These are phyloP conservation scores for Pan troglodytes DNA, from an alignment of 2,113 vertebrate genomes.

Conservation along the genomic window DNA sequence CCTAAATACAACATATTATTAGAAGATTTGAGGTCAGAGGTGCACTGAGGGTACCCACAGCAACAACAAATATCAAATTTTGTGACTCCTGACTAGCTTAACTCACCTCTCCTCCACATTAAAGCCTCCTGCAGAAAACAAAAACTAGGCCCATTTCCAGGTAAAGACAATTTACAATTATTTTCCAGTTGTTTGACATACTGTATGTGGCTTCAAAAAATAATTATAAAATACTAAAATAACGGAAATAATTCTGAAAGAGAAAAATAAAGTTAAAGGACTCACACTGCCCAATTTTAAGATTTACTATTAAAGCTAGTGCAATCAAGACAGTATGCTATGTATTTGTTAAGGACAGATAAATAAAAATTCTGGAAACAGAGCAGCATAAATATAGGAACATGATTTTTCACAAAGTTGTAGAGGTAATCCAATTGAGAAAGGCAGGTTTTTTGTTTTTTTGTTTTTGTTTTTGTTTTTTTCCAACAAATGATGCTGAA, in stretches of 20 bases:
- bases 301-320: not conserved
- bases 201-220: not conserved
- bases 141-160: too few relatives aligned
- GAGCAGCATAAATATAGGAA: not conserved
- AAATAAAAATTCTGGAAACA: not conserved
- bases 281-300: not conserved
- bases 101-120: not conserved
- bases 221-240: not conserved
- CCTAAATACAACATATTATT: not conserved
- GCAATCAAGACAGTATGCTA: not conserved
- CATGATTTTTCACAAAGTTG: not conserved
- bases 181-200: not conserved
- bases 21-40: not conserved
- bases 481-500: not conserved
- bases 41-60: not conserved
- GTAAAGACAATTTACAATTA: too few relatives aligned
- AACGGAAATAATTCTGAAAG: not conserved
- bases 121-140: not conserved
- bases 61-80: too few relatives aligned
- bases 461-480: too few relatives aligned
- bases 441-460: not conserved
- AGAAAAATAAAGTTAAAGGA: not conserved
- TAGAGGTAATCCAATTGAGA: not conserved
- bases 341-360: not conserved
- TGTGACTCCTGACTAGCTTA: not conserved